Percentiles rank a stretch among this genome's conserved stretches.
These are phyloP conservation scores for Colinus virginianus DNA, from an alignment of 2,113 vertebrate species.

Conservation along the genomic window DNA sequence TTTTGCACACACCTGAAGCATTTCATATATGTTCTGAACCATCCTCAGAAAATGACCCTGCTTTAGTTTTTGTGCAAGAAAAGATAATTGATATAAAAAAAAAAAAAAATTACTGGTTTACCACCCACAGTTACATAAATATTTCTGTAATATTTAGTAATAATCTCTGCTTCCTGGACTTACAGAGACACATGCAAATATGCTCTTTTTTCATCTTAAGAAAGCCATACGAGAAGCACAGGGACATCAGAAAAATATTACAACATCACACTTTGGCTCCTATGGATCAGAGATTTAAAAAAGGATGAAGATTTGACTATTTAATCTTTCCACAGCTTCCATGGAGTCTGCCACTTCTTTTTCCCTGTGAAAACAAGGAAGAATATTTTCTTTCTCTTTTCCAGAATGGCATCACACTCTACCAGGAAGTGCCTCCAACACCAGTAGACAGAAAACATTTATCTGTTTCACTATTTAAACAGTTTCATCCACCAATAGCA, in stretches of 20 bases:
- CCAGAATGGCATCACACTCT: neutral
- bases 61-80: neutral
- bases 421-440: neutral
- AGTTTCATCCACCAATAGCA: fast-evolving
- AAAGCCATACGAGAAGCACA: neutral
- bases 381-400: neutral
- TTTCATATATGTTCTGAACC: neutral
- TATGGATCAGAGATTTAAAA: neutral
- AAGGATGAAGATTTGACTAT: neutral
- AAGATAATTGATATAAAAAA: neutral
- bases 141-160: neutral
- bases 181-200: neutral
- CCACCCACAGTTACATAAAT: neutral
- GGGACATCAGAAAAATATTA: neutral
- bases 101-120: neutral
- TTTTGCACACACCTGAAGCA: neutral
- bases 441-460: neutral
- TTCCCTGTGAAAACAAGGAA: neutral
- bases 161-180: neutral
- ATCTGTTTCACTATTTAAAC: neutral
- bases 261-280: fast-evolving
- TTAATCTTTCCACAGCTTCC: neutral
- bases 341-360: too few species aligned
- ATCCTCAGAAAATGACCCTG: neutral
- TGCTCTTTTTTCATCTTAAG: neutral